phyloP scores from a whole-genome alignment of 2,797 vertebrate species.

The Antennarius maculatus region DNA sequence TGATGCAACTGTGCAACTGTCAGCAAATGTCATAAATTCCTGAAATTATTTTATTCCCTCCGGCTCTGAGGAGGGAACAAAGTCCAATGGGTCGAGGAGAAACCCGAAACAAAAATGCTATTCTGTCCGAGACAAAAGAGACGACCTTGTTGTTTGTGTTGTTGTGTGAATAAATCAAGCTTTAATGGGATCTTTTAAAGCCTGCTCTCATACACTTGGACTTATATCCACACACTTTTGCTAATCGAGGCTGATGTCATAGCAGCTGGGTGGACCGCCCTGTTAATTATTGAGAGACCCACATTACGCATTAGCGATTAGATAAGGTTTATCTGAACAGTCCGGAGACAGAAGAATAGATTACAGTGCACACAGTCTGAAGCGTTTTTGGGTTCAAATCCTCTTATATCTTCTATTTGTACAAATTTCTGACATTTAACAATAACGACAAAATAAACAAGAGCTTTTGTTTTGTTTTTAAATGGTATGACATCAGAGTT shows the following conservation, averaged over 20 bases:
- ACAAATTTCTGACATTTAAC: not conserved
- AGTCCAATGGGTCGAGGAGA: constrained; percentile 3
- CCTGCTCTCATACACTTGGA: constrained; percentile 19
- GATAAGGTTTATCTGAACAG: constrained; percentile 39
- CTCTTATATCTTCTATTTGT: not conserved
- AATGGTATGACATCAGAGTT: too few relatives aligned
- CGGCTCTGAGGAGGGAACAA: constrained; percentile 10
- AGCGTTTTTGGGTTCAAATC: not conserved
- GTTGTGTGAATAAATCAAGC: constrained; percentile 18
- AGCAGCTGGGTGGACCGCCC: constrained; percentile 18
- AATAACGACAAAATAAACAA: not conserved
- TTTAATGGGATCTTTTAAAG: constrained; percentile 7
- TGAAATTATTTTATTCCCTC: too few relatives aligned
- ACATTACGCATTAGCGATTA: constrained; percentile 43
- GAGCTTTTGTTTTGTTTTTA: not conserved
- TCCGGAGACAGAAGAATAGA: constrained; percentile 16
- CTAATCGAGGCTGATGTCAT: constrained; percentile 57
- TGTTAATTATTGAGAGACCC: constrained; percentile 64
- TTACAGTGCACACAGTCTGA: constrained; percentile 3
- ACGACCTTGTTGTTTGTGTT: not conserved
- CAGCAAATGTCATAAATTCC: too few relatives aligned
- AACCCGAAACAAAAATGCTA: constrained; percentile 7
- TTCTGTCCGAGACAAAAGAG: not conserved
- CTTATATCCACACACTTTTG: constrained; percentile 22
- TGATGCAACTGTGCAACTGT: too few relatives aligned